Evolutionary conservation across 92 coral and sea anemone genomes (phyloP).

Genomic region (Micromussa lordhowensis): DNA sequence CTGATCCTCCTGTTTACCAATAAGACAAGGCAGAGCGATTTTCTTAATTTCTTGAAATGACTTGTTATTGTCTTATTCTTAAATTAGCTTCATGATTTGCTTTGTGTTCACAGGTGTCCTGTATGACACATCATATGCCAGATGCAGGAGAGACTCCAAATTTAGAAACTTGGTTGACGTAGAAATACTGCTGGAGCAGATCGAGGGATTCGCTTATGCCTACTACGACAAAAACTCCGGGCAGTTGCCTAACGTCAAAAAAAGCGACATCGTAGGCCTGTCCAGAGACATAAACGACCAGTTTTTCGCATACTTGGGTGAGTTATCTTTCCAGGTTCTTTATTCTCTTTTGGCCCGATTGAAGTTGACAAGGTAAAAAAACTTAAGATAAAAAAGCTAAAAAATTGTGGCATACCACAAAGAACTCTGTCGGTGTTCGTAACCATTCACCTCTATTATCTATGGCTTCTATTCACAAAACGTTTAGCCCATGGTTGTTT

Average conservation of each 20-base stretch:
- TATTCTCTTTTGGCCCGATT: neutral
- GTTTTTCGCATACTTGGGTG: slow-evolving; percentile 56
- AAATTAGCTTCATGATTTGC: neutral
- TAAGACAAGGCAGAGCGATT: too few species aligned
- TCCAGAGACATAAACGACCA: slow-evolving; percentile 13
- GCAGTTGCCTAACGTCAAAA: slow-evolving; percentile 37
- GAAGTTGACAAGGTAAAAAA: neutral
- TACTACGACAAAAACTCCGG: slow-evolving; percentile 43
- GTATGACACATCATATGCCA: slow-evolving; percentile 61
- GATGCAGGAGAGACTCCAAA: slow-evolving; percentile 35
- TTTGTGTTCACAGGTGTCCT: slow-evolving; percentile 43
- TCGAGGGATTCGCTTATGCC: slow-evolving; percentile 51
- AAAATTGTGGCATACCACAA: too few species aligned
- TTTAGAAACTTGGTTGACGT: slow-evolving; percentile 15
- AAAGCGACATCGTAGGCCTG: slow-evolving; percentile 11
- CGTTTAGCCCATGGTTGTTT: too few species aligned
- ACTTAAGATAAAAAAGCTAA: too few species aligned
- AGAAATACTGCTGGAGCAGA: slow-evolving; percentile 30
- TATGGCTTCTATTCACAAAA: too few species aligned
- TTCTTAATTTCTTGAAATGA: too few species aligned
- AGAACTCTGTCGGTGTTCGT: too few species aligned
- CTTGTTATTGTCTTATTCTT: too few species aligned
- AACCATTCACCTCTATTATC: too few species aligned
- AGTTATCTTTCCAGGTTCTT: neutral
- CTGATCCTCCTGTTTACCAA: too few species aligned